phyloP scores from a whole-genome alignment of 2,888 invertebrate genomes.

The Diadegma fenestrale region DNA sequence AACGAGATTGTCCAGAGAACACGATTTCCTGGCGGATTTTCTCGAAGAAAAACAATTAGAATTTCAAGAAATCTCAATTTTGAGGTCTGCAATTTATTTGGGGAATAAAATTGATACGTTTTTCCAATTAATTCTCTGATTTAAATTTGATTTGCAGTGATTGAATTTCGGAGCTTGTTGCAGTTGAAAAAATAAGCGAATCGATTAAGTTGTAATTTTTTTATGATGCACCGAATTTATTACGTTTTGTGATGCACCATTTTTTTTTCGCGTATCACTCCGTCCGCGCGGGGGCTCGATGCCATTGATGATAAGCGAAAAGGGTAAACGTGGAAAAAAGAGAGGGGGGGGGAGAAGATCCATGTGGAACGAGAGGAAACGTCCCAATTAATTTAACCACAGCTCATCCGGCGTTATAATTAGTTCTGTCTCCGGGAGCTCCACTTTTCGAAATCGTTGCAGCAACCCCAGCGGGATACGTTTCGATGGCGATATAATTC shows the following conservation, averaged over 20 bases:
- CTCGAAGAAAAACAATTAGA: neutral
- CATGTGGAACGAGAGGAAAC: constrained; percentile 53
- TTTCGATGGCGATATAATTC: constrained; percentile 31
- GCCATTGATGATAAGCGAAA: neutral
- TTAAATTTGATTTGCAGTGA: neutral
- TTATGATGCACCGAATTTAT: neutral
- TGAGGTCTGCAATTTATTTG: neutral
- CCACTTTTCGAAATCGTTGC: constrained; percentile 77
- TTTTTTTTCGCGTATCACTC: neutral
- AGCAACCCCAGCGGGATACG: constrained; percentile 60
- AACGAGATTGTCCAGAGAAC: neutral
- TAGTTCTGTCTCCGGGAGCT: constrained; percentile 75
- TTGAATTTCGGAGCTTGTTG: neutral
- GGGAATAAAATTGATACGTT: neutral
- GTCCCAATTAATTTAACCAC: constrained; percentile 65
- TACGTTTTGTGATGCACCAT: neutral
- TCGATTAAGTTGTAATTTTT: neutral
- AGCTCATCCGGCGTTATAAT: constrained; percentile 74
- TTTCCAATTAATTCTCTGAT: neutral
- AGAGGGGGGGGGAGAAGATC: constrained; percentile 23
- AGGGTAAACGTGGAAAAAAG: neutral
- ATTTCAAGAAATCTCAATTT: neutral
- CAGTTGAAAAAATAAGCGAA: neutral
- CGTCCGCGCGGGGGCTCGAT: neutral
- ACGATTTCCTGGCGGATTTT: neutral